Base-by-base conservation (phyloP, 2,797 vertebrate species). In the Sparus aurata region DNA sequence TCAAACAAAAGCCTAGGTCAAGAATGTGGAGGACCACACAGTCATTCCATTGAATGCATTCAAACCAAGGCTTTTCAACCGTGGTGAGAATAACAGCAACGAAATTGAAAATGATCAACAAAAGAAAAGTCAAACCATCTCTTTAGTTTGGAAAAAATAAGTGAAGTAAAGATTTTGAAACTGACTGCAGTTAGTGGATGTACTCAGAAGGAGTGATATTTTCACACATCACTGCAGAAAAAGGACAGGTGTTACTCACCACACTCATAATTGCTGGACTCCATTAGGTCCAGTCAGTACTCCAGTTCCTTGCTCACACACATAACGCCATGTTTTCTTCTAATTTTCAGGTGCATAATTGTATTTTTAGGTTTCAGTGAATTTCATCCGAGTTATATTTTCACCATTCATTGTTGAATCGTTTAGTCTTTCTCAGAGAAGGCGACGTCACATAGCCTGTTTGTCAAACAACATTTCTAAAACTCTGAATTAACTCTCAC, bases 11-110 rank as follows among this genome's bases (percentile, higher is more conserved):
- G 38, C 38, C 38, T 38, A 10, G 20, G 58, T n/a, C 18, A 45
- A 53, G 70, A 43, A 72, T 66, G 41, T 20, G 4, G 41, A 50
- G 49, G n/a, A 63, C 20, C 57, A 11, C 65, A 54, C 20, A 8
- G 30, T 43, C 8, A n/a, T 13, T 3, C 11, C 45, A 38, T 17
- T 68, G 23, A 12, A 25, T 20, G 47, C 9, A 20, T 25, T 69
- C 4, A 13, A 12, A 22, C 25, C 61, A 80, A 65, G 12, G 20
- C 23, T 45, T n/a, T 34, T 15, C 17, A 18, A 45, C 2, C 17
- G 18, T 34, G 12, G 12, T 49, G 20, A 62, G 16, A 61, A 49
- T 50, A 45, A 17, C 5, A 1, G n/a, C 17, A 79, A 30, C 1
- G 27, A 27, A 47, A 12, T 1, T 66, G 45, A 50, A 12, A 57